Conservation (phyloP, 1,140 invertebrate genomes). For the Liolophura sinensis region DNA sequence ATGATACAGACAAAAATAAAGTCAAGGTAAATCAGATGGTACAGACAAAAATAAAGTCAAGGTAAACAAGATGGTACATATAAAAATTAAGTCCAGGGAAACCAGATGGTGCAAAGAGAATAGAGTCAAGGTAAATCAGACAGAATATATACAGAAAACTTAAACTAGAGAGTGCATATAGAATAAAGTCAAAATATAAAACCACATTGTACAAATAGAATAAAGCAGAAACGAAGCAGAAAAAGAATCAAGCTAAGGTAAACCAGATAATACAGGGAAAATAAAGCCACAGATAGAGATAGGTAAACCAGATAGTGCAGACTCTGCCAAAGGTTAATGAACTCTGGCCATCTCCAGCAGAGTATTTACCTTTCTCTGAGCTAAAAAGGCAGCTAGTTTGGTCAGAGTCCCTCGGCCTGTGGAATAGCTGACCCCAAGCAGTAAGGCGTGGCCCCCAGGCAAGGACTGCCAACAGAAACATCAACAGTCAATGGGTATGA, state of each 20-base stretch:
- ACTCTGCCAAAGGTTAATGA: background rate
- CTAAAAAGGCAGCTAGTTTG: slow-evolving; percentile 49
- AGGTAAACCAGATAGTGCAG: too few relatives aligned
- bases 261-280: slow-evolving; percentile 1
- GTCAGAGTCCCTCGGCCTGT: slow-evolving; percentile 51
- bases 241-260: background rate
- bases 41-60: too few relatives aligned
- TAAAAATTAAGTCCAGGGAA: too few relatives aligned
- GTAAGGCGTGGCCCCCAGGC: slow-evolving; percentile 50
- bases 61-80: too few relatives aligned
- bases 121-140: too few relatives aligned
- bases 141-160: too few relatives aligned
- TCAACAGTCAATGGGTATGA: too few relatives aligned
- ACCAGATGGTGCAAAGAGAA: too few relatives aligned
- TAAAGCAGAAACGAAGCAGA: background rate
- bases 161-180: background rate
- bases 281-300: background rate
- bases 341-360: background rate
- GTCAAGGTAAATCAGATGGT: too few relatives aligned
- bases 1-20: too few relatives aligned
- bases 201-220: too few relatives aligned
- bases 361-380: slow-evolving; percentile 48
- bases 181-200: too few relatives aligned
- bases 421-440: slow-evolving; percentile 48
- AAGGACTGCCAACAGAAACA: slow-evolving; percentile 30